Percentiles rank a stretch among this genome's conserved stretches.
Conservation (phyloP, 2,888 invertebrate species). For the Drosophila silvestris region DNA sequence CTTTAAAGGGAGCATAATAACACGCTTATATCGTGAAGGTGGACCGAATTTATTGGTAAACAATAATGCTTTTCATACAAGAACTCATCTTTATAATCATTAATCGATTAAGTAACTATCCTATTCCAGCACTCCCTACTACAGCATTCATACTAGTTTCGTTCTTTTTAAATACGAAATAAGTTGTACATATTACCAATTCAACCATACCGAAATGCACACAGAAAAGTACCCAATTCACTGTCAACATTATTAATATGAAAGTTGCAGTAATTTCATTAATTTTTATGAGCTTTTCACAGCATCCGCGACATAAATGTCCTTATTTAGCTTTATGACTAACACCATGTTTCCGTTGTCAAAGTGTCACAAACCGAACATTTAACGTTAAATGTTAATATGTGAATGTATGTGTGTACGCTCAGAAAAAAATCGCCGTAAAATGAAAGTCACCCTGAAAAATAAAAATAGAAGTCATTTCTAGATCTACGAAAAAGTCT, state of each 20-base stretch:
- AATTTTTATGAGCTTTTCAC: not conserved
- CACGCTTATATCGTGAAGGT: too few species aligned
- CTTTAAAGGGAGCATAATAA: not conserved
- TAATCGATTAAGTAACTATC: not conserved
- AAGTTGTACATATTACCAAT: not conserved
- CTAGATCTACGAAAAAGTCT: not conserved
- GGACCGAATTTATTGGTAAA: not conserved
- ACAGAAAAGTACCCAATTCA: too few species aligned
- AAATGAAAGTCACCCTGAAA: not conserved
- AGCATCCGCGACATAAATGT: not conserved
- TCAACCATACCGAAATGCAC: not conserved
- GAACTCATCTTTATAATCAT: not conserved
- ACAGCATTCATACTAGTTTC: not conserved
- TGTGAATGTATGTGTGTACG: not conserved
- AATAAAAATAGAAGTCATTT: not conserved
- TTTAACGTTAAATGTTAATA: constrained; percentile 18
- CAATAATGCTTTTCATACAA: not conserved
- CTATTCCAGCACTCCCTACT: not conserved
- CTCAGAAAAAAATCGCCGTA: not conserved
- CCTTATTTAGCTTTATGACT: constrained; percentile 4
- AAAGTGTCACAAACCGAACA: constrained; percentile 33
- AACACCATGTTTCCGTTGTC: constrained; percentile 5
- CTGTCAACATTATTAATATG: not conserved
- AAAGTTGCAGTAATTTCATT: not conserved
- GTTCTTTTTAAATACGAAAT: not conserved